A percentile compares a stretch with the other conserved stretches of the same genome.
Evolutionary conservation across 2,797 vertebrate species (phyloP).

Genomic region (Sebastes jordani): DNA sequence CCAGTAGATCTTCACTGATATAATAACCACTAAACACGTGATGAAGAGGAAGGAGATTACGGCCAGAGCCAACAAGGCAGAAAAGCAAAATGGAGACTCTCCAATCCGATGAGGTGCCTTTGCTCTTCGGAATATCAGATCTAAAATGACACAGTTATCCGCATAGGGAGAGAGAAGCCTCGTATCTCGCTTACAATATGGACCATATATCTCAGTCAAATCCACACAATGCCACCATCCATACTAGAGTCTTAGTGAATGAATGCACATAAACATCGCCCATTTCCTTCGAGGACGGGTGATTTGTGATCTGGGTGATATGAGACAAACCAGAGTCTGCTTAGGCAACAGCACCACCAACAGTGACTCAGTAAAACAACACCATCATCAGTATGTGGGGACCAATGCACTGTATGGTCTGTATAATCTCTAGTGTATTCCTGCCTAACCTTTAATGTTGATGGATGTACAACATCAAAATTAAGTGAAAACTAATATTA

Average conservation of each 20-base stretch:
- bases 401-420: background rate
- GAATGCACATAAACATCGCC: background rate
- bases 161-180: background rate
- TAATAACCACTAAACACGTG: too few relatives aligned
- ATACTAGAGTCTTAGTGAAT: background rate
- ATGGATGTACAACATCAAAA: background rate
- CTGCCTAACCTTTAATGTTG: background rate
- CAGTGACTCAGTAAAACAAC: conserved; percentile 44
- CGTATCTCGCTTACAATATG: background rate
- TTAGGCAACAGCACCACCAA: conserved; percentile 78
- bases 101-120: background rate
- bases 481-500: background rate
- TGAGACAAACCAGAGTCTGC: conserved; percentile 12
- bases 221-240: background rate
- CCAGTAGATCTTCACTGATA: accelerated
- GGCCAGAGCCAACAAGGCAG: conserved; percentile 52
- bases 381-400: background rate
- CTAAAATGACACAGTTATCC: background rate
- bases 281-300: conserved; percentile 2
- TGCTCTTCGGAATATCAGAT: conserved; percentile 2
- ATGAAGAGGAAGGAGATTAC: too few relatives aligned
- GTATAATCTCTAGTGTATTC: background rate
- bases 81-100: conserved; percentile 79
- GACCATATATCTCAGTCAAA: background rate
- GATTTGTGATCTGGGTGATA: background rate